phyloP scores from a whole-genome alignment of 1,140 invertebrate genomes.

The Platyura marginata region DNA sequence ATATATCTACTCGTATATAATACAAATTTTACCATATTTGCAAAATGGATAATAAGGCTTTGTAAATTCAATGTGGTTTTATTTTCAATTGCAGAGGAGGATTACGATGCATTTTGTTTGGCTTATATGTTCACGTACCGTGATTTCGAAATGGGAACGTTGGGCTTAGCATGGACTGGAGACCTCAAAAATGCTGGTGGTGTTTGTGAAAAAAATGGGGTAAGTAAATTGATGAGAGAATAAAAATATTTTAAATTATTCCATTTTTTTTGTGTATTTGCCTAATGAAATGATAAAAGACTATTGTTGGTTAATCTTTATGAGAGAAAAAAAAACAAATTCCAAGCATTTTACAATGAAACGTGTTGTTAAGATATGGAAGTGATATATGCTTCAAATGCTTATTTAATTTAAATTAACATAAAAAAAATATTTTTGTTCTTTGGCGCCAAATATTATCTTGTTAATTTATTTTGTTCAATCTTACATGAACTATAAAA shows the following conservation, averaged over 20 bases:
- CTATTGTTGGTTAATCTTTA: not conserved
- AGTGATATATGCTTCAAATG: too few relatives aligned
- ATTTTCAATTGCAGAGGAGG: constrained; percentile 54
- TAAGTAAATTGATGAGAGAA: constrained; percentile 25
- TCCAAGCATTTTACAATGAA: not conserved
- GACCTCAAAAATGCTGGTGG: constrained; percentile 88
- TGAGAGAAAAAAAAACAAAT: not conserved
- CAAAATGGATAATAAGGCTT: too few relatives aligned
- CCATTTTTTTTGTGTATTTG: not conserved
- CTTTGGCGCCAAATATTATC: too few relatives aligned
- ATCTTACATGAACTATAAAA: too few relatives aligned
- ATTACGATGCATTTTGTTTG: constrained; percentile 95
- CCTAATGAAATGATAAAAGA: not conserved
- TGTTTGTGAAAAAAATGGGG: constrained; percentile 85
- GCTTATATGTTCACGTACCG: constrained; percentile 99
- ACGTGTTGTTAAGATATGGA: too few relatives aligned
- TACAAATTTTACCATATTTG: too few relatives aligned
- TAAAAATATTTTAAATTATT: not conserved
- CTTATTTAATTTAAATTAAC: too few relatives aligned
- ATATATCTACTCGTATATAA: too few relatives aligned
- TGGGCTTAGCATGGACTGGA: constrained; percentile 94
- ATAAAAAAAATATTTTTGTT: too few relatives aligned
- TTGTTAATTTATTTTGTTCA: too few relatives aligned
- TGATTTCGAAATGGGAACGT: constrained; percentile 95
- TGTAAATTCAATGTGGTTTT: too few relatives aligned